Evolutionary conservation across 1,140 invertebrate genomes (phyloP), one percentile per base, ranked within the genome.

Genomic region (Bombus sibiricus): DNA sequence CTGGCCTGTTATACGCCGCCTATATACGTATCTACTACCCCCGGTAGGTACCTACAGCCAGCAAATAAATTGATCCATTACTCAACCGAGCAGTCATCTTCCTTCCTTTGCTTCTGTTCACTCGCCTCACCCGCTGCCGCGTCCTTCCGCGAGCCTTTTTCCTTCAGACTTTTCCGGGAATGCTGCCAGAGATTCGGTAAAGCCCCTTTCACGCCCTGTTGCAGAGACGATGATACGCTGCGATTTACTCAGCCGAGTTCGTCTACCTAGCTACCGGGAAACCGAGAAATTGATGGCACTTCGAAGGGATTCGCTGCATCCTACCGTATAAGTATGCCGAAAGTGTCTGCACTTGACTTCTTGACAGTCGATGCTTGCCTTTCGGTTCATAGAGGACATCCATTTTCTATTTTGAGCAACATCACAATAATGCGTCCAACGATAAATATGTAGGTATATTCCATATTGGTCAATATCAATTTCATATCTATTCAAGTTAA

Each of bases 11-110:
- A 92, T 92, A 91, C 83, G 89, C 89, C 81, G 62, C 91, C 87
- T 91, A 90, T 90, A 90, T 91, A 90, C 84, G 85, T 92, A 92
- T 91, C 84, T 88, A 89, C 91, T 85, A 86, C 88, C 90, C 91
- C 73, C 84, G 84, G 88, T 90, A 90, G 81, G 78, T 89, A 92
- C 88, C 88, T 89, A 92, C 85, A 90, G 85, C 88, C 90, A 83
- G 91, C 91, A 94, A 94, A 94, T 94, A 94, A 94, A 94, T 94
- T 94, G 94, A 94, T 94, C 94, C 94, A 94, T 94, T 94, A 94
- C 93, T 94, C 94, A 94, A 93, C 85, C 91, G 90, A 93, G 90
- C 92, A 94, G 93, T 94, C 93, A 93, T 94, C 92, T 94, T 93
- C 92, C 89, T 91, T 92, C 92, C 91, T 91, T 86, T 78, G 76